These are phyloP conservation scores for Montipora cactus DNA, from an alignment of 64 coral and sea anemone genomes.

Conservation along the genomic window DNA sequence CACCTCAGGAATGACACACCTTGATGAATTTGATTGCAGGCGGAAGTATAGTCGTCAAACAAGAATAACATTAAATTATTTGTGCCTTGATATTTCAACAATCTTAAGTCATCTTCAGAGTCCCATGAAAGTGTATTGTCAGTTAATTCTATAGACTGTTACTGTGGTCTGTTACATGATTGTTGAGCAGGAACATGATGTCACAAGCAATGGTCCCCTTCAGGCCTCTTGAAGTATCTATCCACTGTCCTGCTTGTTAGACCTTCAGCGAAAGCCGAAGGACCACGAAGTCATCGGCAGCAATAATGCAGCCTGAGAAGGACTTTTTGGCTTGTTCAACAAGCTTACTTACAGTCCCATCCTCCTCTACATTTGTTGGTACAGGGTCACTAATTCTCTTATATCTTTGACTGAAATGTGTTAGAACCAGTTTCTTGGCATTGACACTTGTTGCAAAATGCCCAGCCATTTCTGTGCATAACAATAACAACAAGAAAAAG, in stretches of 20 bases:
- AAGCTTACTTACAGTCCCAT: constrained; percentile 36
- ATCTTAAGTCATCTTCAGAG: no score
- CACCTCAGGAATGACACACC: no score
- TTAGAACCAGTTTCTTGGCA: constrained; percentile 85
- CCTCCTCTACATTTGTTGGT: constrained; percentile 2
- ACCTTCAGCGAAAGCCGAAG: constrained; percentile 28
- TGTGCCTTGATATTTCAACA: no score
- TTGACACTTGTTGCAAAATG: constrained; percentile 76
- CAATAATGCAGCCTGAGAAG: constrained; percentile 65
- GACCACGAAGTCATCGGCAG: constrained; percentile 79
- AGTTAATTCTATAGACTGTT: no score
- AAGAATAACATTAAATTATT: no score
- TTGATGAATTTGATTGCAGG: no score
- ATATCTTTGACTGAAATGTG: constrained; percentile 98
- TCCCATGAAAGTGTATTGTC: no score
- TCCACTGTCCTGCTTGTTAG: background rate
- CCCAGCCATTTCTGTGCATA: constrained; percentile 84
- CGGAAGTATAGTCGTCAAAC: no score
- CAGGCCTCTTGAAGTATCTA: background rate
- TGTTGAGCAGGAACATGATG: no score
- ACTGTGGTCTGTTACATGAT: no score
- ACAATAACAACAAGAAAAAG: background rate
- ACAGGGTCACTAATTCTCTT: constrained; percentile 43
- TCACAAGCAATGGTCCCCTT: no score
- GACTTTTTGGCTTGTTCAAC: constrained; percentile 54